Evolutionary conservation across 1,140 invertebrate species (phyloP).

Genomic region (Drosophila subpulchrella): DNA sequence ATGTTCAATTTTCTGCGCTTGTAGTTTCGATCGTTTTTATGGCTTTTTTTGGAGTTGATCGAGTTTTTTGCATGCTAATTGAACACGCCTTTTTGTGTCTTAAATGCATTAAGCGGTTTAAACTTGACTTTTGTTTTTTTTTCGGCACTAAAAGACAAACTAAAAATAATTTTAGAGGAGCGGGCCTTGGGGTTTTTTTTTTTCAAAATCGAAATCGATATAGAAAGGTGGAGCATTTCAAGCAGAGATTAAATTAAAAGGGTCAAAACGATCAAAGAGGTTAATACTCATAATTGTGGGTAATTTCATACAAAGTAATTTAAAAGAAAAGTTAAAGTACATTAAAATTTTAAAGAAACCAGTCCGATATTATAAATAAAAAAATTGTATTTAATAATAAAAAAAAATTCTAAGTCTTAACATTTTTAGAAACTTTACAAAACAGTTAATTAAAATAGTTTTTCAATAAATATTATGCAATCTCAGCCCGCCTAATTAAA

Average conservation of each 20-base stretch:
- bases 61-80: conserved; percentile 75
- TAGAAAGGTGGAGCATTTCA: conserved; percentile 16
- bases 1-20: conserved; percentile 78
- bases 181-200: conserved; percentile 20
- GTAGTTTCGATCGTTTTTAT: conserved; percentile 52
- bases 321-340: background rate
- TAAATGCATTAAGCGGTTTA: conserved; percentile 67
- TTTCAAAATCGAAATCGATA: conserved; percentile 6
- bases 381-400: background rate
- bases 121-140: conserved; percentile 64
- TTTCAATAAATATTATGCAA: background rate
- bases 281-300: conserved; percentile 17
- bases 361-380: too few species aligned
- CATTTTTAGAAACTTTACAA: too few species aligned
- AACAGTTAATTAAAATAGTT: background rate
- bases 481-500: background rate
- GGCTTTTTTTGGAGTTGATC: conserved; percentile 47
- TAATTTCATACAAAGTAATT: background rate
- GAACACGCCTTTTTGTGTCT: conserved; percentile 80
- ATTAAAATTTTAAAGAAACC: background rate
- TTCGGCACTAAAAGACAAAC: conserved; percentile 13
- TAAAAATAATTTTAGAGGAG: conserved; percentile 16
- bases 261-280: conserved; percentile 27
- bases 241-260: conserved; percentile 16
- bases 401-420: background rate